A percentile compares a stretch with the other conserved stretches of the same genome.
Evolutionary conservation across 1,140 invertebrate genomes (phyloP).

Genomic region (Calliphora vicina): DNA sequence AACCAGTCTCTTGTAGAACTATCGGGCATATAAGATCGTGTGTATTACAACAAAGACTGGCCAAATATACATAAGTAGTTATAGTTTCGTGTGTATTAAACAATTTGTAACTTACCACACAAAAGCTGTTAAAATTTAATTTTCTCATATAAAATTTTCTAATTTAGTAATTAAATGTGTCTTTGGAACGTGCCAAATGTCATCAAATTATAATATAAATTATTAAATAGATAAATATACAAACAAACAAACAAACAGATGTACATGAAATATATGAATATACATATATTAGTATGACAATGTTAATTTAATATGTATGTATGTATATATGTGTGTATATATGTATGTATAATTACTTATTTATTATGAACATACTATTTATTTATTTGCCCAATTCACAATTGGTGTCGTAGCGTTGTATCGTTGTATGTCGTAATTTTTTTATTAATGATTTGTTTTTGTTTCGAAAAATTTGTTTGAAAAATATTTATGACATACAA

Average conservation of each 20-base stretch:
- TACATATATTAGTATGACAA: too few species aligned
- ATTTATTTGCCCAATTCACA: too few species aligned
- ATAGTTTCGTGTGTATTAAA: not conserved
- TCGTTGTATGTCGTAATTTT: too few species aligned
- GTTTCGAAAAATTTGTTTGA: too few species aligned
- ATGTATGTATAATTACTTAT: not conserved
- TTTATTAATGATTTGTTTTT: too few species aligned
- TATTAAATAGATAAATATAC: conserved; percentile 7
- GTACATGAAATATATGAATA: too few species aligned
- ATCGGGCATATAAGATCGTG: too few species aligned
- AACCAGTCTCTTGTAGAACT: too few species aligned
- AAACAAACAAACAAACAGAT: not conserved
- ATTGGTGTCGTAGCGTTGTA: too few species aligned
- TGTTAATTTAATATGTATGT: not conserved
- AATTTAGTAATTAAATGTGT: conserved; percentile 34
- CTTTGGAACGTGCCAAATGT: conserved; percentile 22
- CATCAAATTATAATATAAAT: conserved; percentile 23
- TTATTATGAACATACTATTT: not conserved
- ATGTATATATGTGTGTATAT: not conserved
- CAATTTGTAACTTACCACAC: conserved; percentile 4
- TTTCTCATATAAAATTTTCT: conserved; percentile 25
- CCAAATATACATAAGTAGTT: too few species aligned
- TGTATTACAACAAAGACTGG: too few species aligned
- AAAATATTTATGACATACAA: too few species aligned
- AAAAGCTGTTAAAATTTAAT: conserved; percentile 30